Percentiles rank a stretch among this genome's conserved stretches.
These are phyloP conservation scores for Phyllopteryx taeniolatus DNA, from an alignment of 2,113 vertebrate genomes.

Conservation along the genomic window DNA sequence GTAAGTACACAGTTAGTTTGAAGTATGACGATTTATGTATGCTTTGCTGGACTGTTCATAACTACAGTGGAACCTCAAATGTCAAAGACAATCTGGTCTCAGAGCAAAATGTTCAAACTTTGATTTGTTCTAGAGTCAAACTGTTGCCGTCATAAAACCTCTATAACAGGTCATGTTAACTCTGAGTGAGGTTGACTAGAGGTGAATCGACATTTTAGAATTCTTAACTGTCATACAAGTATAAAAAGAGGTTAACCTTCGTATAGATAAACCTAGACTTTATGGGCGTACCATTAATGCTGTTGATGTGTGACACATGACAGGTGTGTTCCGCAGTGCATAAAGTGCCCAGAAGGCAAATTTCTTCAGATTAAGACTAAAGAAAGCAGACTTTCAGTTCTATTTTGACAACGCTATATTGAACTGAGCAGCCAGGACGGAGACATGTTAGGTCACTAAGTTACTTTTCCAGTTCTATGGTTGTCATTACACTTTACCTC, in stretches of 20 bases:
- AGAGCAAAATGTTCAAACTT: neutral
- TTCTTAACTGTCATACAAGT: too few relatives aligned
- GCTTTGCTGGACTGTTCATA: neutral
- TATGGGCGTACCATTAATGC: too few relatives aligned
- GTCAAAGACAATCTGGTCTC: neutral
- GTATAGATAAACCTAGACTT: too few relatives aligned
- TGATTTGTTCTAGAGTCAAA: neutral
- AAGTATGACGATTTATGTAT: neutral
- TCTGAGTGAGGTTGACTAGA: too few relatives aligned
- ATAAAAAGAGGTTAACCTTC: too few relatives aligned
- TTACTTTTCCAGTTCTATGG: neutral
- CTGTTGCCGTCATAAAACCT: neutral
- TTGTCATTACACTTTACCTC: neutral
- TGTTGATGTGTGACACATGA: too few relatives aligned
- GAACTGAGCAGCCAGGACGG: neutral
- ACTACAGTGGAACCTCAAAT: neutral
- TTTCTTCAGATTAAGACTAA: too few relatives aligned
- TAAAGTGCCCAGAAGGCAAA: too few relatives aligned
- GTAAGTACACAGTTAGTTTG: neutral
- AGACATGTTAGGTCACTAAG: neutral
- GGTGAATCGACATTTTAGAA: too few relatives aligned
- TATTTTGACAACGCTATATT: neutral
- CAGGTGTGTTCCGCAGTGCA: too few relatives aligned
- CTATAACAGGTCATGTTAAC: too few relatives aligned
- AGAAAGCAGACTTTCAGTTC: neutral